Base-by-base conservation (phyloP, 2,888 invertebrate genomes). In the Sussaba pulchella region DNA sequence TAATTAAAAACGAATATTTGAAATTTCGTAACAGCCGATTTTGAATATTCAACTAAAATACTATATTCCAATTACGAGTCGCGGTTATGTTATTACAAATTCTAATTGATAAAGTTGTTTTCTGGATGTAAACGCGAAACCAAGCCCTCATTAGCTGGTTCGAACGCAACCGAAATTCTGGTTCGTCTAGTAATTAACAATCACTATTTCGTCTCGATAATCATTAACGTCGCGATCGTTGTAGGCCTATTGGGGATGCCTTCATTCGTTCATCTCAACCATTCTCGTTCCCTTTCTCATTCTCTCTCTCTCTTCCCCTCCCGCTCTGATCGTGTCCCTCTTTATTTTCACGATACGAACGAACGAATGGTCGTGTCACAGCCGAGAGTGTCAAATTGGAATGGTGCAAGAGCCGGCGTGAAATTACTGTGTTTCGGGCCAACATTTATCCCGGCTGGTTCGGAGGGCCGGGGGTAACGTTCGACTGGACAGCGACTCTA, bases 371-470 rank as follows among this genome's bases (percentile, higher is more conserved):
- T 10, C 69, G 70, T 78, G 66, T 69, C 67, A 63, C 52, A 66
- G 71, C 45, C 64, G 72, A 75, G 85, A 87, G 87, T 86, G 86
- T 88, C 86, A 88, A 88, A 88, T 88, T 87, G 89, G 87, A 89
- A 90, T 86, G 87, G 88, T 82, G 81, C 39, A 67, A 85, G 82
- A 85, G 83, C 84, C 83, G 87, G 90, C 88, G 89, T 89, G 90
- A 91, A 91, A 91, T 91, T 91, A 89, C 90, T 89, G 89, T 87
- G 87, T 90, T 90, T 90, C 89, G 88, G 75, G 88, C 89, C 89
- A 91, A 91, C 90, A 91, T 91, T 91, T 91, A 90, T 88, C 87
- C 90, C 79, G 88, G 84, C 86, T 81, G 83, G 83, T 82, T 78
- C 83, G 79, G 43, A 63, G 67, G 21, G 67, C 61, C 83, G 88